Evolutionary conservation across 2,797 vertebrate genomes (phyloP).

Genomic region (Dipus sagitta): DNA sequence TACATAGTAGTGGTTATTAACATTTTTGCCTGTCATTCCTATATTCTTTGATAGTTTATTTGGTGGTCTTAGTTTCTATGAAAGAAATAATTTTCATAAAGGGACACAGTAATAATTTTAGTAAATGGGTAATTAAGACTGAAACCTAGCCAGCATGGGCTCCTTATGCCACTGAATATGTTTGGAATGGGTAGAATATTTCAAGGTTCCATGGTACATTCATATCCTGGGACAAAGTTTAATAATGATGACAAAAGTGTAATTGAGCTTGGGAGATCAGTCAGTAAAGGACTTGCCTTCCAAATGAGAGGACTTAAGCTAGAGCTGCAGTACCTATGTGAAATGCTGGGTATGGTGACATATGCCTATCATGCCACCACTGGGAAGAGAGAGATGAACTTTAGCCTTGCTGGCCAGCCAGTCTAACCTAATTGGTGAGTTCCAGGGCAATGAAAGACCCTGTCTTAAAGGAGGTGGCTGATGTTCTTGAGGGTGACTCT

Average conservation of each 20-base stretch:
- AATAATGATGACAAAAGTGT: neutral
- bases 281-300: too few species aligned
- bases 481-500: too few species aligned
- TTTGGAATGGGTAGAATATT: neutral
- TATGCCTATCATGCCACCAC: too few species aligned
- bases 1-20: neutral
- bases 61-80: neutral
- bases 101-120: neutral
- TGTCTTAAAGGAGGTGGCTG: too few species aligned
- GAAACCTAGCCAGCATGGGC: neutral
- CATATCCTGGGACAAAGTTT: neutral
- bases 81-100: neutral
- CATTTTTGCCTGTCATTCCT: constrained; percentile 28
- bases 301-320: too few species aligned
- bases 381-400: too few species aligned
- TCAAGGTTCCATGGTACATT: neutral
- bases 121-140: neutral
- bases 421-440: too few species aligned
- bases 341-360: too few species aligned
- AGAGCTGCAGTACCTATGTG: too few species aligned
- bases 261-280: too few species aligned
- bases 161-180: neutral
- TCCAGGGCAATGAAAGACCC: too few species aligned
- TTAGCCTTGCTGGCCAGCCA: too few species aligned
- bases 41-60: neutral